A percentile compares a stretch with the other conserved stretches of the same genome.
Evolutionary conservation across 1,140 invertebrate genomes (phyloP).

Genomic region (Cephus cinctus): DNA sequence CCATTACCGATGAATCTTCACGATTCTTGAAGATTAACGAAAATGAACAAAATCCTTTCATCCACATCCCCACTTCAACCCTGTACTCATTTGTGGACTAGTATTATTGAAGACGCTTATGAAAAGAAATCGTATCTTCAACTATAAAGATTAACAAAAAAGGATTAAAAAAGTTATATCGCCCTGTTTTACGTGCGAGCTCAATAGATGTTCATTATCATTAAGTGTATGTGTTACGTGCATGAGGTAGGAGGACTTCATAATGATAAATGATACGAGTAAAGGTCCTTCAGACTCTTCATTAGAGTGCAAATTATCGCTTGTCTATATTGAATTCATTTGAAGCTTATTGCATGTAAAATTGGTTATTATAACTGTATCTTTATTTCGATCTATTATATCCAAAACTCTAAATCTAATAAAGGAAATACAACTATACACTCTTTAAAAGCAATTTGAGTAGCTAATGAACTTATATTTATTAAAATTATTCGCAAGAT

Average conservation of each 20-base stretch:
- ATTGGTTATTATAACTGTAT: not conserved
- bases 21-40: slow-evolving; percentile 13
- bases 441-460: too few species aligned
- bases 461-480: too few species aligned
- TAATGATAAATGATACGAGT: slow-evolving; percentile 20
- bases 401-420: not conserved
- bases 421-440: too few species aligned
- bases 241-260: slow-evolving; percentile 12
- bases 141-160: too few species aligned
- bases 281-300: slow-evolving; percentile 26
- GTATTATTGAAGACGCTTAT: slow-evolving; percentile 10
- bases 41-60: slow-evolving; percentile 21
- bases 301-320: slow-evolving; percentile 9
- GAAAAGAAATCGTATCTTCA: too few species aligned
- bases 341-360: not conserved
- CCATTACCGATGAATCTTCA: too few species aligned
- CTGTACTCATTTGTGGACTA: slow-evolving; percentile 15
- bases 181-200: too few species aligned
- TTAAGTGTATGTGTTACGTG: too few species aligned
- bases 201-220: too few species aligned
- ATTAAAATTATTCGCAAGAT: too few species aligned
- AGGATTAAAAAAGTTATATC: too few species aligned
- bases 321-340: not conserved
- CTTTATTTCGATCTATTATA: not conserved
- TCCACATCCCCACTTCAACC: slow-evolving; percentile 16